These are phyloP conservation scores for Megatriorchis doriae DNA, from an alignment of 2,113 vertebrate genomes.

Conservation along the genomic window DNA sequence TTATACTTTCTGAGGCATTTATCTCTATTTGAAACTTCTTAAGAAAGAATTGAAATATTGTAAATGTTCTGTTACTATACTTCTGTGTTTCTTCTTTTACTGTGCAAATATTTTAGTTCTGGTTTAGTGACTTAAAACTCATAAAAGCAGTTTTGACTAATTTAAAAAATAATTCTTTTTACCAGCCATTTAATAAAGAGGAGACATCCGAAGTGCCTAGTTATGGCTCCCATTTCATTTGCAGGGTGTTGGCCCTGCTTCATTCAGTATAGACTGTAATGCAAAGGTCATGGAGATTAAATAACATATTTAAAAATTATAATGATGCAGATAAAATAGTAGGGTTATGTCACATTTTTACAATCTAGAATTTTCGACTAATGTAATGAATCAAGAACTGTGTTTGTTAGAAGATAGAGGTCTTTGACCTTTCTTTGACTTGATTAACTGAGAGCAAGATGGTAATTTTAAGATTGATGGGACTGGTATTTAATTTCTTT, in stretches of 20 bases:
- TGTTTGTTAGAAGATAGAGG: constrained; percentile 83
- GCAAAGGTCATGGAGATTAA: constrained; percentile 55
- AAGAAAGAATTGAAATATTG: neutral
- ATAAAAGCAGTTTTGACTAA: neutral
- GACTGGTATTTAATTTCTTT: constrained; percentile 44
- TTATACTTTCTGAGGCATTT: neutral
- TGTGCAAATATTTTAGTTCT: neutral
- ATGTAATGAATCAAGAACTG: constrained; percentile 45
- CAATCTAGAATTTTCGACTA: constrained; percentile 58
- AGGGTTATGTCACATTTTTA: constrained; percentile 45
- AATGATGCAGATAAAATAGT: neutral
- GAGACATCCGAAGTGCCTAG: neutral
- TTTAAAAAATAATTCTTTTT: neutral
- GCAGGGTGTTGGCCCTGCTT: neutral
- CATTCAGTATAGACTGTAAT: neutral
- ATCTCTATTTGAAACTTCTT: neutral
- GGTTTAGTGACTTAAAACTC: neutral
- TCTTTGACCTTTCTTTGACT: constrained; percentile 83
- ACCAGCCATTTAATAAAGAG: neutral
- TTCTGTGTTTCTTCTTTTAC: neutral
- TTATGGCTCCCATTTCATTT: constrained; percentile 1
- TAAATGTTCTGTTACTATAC: neutral
- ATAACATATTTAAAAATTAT: constrained; percentile 51
- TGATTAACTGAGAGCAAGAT: constrained; percentile 80
- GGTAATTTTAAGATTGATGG: constrained; percentile 81